Base-by-base conservation (phyloP, 2,888 invertebrate species). In the Leptopterna dolabrata region DNA sequence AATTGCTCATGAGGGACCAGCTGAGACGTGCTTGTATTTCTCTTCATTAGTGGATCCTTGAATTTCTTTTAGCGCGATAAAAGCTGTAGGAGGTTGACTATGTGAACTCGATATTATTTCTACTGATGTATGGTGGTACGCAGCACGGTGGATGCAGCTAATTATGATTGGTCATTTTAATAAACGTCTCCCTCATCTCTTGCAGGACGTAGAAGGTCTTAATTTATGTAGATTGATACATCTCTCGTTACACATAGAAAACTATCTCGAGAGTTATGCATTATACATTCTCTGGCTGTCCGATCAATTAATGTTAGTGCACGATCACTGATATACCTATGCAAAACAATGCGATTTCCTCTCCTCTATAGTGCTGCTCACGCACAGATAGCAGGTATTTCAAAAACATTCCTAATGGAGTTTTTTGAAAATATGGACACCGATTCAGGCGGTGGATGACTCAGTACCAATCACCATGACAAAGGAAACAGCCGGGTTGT, bases 21-120 rank as follows among this genome's bases (percentile, higher is more conserved):
- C 73, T 73, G 73, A 63, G 24, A 63, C 63, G 63, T 63, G 63
- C 63, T 63, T 63, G 63, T 63, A 63, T 63, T 63, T 63, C 63
- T 63, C 63, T 63, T 63, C 63, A 63, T 63, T 63, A 63, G 63
- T 11, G 63, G 63, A 63, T 63, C 63, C 63, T 63, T 63, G 63
- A 63, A 63, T 63, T 63, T 63, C 63, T 63, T 63, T 63, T 63
- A 63, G 63, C 63, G 11, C 19, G 24, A 63, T 24, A n/a, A 63
- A 24, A 24, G 63, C 63, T 63, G 24, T 11, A 63, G 63, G n/a
- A 63, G 63, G 63, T 63, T 63, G 63, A 63, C 63, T 24, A 63
- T 63, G 63, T 36, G 36, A 36, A 36, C 63, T 47, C 63, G 24
- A 63, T 63, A 24, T 63, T 19, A 63, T 63, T 63, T 24, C 63